Evolutionary conservation across 2,797 vertebrate genomes (phyloP).

Genomic region (Sebastes kiyomatsui): DNA sequence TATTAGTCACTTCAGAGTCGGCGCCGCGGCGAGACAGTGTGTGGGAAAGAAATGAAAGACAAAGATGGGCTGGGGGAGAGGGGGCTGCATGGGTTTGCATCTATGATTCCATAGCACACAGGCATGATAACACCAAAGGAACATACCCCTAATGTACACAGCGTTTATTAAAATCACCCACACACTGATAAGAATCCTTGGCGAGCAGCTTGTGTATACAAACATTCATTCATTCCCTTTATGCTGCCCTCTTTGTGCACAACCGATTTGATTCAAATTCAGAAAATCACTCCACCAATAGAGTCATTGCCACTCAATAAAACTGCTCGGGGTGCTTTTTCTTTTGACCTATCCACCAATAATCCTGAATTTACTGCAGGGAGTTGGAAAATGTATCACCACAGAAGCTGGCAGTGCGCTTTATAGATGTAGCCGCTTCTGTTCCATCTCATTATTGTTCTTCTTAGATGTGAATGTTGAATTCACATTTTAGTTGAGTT

Average conservation of each 20-base stretch:
- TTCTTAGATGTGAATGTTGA: neutral
- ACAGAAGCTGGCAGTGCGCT: neutral
- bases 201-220: conserved; percentile 12
- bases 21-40: conserved; percentile 49
- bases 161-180: conserved; percentile 48
- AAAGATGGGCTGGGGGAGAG: conserved; percentile 24
- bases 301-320: conserved; percentile 26
- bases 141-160: conserved; percentile 42
- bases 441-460: conserved; percentile 1
- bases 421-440: conserved; percentile 4
- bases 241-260: neutral
- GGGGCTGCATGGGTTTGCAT: conserved; percentile 22
- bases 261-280: neutral
- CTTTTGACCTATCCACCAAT: conserved; percentile 38
- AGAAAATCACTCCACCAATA: neutral
- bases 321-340: conserved; percentile 3
- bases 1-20: conserved; percentile 66
- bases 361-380: conserved; percentile 26
- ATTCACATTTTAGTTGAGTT: neutral
- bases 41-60: conserved; percentile 67
- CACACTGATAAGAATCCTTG: conserved; percentile 15
- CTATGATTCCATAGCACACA: conserved; percentile 33
- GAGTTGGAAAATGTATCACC: conserved; percentile 4
- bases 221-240: conserved; percentile 5
- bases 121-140: conserved; percentile 34